phyloP scores from a whole-genome alignment of 1,140 invertebrate genomes.

The Heliothis subflexa region DNA sequence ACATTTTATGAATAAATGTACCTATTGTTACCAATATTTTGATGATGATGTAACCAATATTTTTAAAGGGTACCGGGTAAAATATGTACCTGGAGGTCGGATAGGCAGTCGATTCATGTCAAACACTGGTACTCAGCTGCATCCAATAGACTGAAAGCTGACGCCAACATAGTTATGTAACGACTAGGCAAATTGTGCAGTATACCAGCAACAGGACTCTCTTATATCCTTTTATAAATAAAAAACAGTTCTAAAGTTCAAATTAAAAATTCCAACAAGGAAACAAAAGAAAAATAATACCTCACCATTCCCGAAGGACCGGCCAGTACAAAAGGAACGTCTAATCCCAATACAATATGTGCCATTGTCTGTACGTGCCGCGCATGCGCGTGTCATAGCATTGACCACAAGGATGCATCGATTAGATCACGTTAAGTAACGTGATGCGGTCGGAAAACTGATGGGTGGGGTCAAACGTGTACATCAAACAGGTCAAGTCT shows the following conservation, averaged over 20 bases:
- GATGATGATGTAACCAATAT: too few species aligned
- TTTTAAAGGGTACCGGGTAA: too few species aligned
- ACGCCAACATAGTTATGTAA: too few species aligned
- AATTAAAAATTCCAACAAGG: background rate
- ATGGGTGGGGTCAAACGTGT: conserved; percentile 25
- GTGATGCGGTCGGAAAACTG: conserved; percentile 19
- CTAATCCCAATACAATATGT: conserved; percentile 55
- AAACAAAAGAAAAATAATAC: background rate
- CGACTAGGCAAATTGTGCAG: too few species aligned
- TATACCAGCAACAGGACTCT: too few species aligned
- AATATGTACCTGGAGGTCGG: too few species aligned
- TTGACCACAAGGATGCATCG: conserved; percentile 59
- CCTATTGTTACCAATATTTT: too few species aligned
- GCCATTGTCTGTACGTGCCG: conserved; percentile 60
- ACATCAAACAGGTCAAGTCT: too few species aligned
- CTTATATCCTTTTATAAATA: background rate
- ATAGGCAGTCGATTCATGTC: too few species aligned
- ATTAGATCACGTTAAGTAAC: conserved; percentile 27
- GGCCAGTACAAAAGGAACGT: conserved; percentile 46
- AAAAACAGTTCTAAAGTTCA: background rate
- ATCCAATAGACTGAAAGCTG: too few species aligned
- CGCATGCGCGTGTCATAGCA: conserved; percentile 51
- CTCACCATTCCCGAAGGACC: background rate
- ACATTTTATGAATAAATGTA: too few species aligned
- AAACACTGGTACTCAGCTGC: too few species aligned